Evolutionary conservation across 2,797 vertebrate genomes (phyloP).

Genomic region (Anomalospiza imberbis): DNA sequence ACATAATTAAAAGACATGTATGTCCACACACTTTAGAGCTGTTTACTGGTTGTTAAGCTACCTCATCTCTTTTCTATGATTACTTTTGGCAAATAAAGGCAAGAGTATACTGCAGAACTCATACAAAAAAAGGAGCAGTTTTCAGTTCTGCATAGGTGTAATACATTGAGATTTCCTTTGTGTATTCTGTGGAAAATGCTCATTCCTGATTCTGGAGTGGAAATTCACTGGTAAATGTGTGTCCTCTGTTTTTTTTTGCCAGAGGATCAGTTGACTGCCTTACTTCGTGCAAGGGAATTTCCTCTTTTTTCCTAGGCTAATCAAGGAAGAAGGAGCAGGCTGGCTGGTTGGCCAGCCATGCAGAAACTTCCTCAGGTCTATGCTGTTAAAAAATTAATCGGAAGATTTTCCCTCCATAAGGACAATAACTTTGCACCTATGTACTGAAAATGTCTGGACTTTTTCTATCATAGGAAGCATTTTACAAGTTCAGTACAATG

Average conservation of each 20-base stretch:
- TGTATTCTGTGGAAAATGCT: neutral
- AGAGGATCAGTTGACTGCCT: neutral
- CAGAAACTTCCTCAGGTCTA: neutral
- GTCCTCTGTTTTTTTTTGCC: slow-evolving; percentile 17
- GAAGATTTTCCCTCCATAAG: neutral
- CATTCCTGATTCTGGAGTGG: neutral
- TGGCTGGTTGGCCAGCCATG: slow-evolving; percentile 13
- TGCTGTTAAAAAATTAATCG: neutral
- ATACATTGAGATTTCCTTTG: neutral
- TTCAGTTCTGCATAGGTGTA: neutral
- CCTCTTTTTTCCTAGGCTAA: slow-evolving; percentile 6
- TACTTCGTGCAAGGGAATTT: slow-evolving; percentile 19
- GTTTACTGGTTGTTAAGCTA: neutral
- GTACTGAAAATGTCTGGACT: neutral
- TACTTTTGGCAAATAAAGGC: neutral
- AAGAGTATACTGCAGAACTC: neutral
- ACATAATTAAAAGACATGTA: neutral
- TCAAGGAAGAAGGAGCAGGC: neutral
- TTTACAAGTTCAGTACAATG: neutral
- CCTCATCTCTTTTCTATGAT: neutral
- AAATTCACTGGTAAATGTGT: slow-evolving; percentile 57
- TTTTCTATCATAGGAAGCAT: neutral
- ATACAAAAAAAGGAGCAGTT: neutral
- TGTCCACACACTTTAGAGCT: neutral
- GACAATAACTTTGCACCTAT: neutral